Evolutionary conservation across 2,888 invertebrate genomes (phyloP), one percentile per base, ranked within the genome.

Genomic region (Gymnocheta viridis): DNA sequence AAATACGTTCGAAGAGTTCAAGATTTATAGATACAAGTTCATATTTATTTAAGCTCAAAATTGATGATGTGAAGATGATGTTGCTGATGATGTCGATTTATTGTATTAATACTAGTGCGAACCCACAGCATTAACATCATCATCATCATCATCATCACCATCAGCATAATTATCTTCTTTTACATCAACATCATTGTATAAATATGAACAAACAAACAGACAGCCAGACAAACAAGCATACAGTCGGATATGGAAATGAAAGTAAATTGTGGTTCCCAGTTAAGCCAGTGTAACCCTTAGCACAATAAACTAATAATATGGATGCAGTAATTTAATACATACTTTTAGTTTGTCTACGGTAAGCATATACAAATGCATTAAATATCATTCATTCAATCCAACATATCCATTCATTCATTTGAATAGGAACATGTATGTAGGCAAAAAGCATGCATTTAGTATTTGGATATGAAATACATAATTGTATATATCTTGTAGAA

Each of bases 241-340:
- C 19, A 72, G 0, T 17, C 27, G 47, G 3, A 19, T 58, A 76
- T 56, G 73, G 51, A 70, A 80, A 80, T 72, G 60, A 60, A 80
- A 80, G 77, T 84, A 80, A 80, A 84, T 80, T 84, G 60, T 70
- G 76, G 66, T 64, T 27, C 62, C 19, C 49, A 66, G 62, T 58
- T 62, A 66, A 69, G 44, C 44, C 35, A 74, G 60, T 67, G 51
- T 80, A 77, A 62, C 47, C 67, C 44, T 60, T 72, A 19, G 19
- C 12, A 80, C 60, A 80, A 77, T 80, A 80, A 83, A 72, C 80
- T 80, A 72, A 80, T 77, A 80, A 77, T 60, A 83, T 64, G 74
- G 35, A 66, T 80, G 76, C 76, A 80, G 66, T 80, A 80, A 72
- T 80, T 77, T 84, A 72, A 77, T 74, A 66, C 51, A 41, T 17